Base-by-base conservation (phyloP, 1,140 invertebrate species). In the Rhagoletis zephyria region DNA sequence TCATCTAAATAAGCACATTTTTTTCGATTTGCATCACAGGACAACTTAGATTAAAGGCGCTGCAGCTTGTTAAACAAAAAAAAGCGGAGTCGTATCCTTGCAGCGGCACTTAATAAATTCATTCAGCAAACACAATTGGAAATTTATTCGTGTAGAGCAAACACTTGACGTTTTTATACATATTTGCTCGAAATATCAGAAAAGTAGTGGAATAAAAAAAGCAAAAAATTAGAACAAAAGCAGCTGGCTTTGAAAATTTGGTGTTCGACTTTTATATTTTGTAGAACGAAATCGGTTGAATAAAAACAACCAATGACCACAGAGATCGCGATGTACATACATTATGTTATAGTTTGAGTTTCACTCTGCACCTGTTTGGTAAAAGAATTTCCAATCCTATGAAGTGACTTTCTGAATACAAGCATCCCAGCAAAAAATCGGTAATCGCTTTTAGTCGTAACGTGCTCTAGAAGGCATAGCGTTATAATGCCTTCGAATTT, bases 61-160 rank as follows among this genome's bases (percentile, higher is more conserved):
- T 30, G 40, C 19, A 30, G 64, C 30, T 45, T 16, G 14, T 48
- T 45, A 30, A 74, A 48, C 2, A 48, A 56, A 81, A 81, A 45
- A 16, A 6, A 74, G 48, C 19, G 14, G n/a, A 16, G 30, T 30
- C 12, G 56, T 56, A 81, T 30, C 48, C 74, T 81, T 19, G 19
- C n/a, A 40, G 74, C n/a, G 48, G 45, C 74, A 81, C 74, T 81
- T 81, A 81, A 81, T 56, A 81, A 81, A 81, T 81, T 81, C 74
- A 56, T 48, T 56, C 74, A 81, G 6, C 16, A 19, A 81, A 81
- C 48, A 81, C 74, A 81, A 81, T 81, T 9, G 74, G 45, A 56
- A 81, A 81, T 81, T 81, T 81, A 81, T 81, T 81, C 9, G 2
- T 56, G 9, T 81, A n/a, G 74, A 51, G 48, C 74, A 81, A 81